These are phyloP conservation scores for Nudaria mundana DNA, from an alignment of 2,888 invertebrate species.

Conservation along the genomic window DNA sequence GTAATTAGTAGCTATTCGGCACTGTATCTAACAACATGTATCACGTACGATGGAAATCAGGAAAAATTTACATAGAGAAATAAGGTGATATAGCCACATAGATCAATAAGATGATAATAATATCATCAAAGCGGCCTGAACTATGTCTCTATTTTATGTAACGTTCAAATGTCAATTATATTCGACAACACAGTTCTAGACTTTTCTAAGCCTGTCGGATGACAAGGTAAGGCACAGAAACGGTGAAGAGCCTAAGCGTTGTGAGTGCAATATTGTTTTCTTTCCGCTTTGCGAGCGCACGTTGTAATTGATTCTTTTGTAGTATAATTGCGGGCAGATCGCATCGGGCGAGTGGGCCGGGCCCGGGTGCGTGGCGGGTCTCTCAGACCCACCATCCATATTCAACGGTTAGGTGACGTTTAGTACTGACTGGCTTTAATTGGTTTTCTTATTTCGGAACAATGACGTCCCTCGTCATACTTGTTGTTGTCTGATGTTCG, in stretches of 20 bases:
- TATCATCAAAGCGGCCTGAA: too few relatives aligned
- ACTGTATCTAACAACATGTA: too few relatives aligned
- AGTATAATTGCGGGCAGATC: constrained; percentile 63
- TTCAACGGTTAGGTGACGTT: constrained; percentile 58
- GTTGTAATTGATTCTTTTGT: constrained; percentile 77
- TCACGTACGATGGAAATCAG: too few relatives aligned
- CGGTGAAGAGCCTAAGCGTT: constrained; percentile 63
- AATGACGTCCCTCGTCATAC: constrained; percentile 35
- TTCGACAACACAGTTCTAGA: constrained; percentile 30
- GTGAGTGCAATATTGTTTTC: constrained; percentile 67
- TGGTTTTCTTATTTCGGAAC: constrained; percentile 54
- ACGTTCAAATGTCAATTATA: too few relatives aligned
- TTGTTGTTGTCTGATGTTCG: constrained; percentile 20
- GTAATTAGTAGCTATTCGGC: too few relatives aligned
- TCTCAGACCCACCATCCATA: constrained; percentile 43
- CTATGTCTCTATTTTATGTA: too few relatives aligned
- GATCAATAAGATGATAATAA: too few relatives aligned
- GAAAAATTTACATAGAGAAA: too few relatives aligned
- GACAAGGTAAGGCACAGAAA: constrained; percentile 54
- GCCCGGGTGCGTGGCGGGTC: constrained; percentile 31
- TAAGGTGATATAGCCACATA: too few relatives aligned
- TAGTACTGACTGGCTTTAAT: constrained; percentile 48
- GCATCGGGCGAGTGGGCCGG: constrained; percentile 39
- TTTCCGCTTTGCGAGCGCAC: constrained; percentile 49
- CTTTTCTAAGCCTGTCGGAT: constrained; percentile 24